Percentiles rank a stretch among this genome's conserved stretches.
These are phyloP conservation scores for Perca flavescens DNA, from an alignment of 2,113 vertebrate genomes.

Conservation along the genomic window DNA sequence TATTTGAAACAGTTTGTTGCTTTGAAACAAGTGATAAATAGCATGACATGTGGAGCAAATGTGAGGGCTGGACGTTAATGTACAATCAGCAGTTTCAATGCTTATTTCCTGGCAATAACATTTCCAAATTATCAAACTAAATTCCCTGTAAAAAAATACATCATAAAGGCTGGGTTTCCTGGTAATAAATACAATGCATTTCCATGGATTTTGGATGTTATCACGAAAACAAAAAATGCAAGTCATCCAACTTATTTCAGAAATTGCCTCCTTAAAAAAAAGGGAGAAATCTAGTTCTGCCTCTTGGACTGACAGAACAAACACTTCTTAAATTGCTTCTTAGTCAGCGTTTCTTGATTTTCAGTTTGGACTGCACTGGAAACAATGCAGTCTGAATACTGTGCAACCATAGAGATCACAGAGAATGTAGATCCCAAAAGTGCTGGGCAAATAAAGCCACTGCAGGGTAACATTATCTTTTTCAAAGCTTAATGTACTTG, in stretches of 20 bases:
- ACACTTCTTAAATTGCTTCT: slow-evolving; percentile 6
- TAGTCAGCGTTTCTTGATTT: slow-evolving; percentile 29
- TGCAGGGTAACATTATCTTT: neutral
- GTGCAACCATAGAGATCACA: slow-evolving; percentile 46
- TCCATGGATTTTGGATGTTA: neutral
- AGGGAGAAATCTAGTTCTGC: neutral
- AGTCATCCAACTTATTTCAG: neutral
- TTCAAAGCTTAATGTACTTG: neutral
- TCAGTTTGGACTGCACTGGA: slow-evolving; percentile 27
- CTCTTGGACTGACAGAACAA: neutral
- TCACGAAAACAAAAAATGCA: neutral
- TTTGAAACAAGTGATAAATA: neutral
- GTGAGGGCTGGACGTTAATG: neutral
- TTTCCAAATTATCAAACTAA: neutral
- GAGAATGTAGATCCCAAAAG: slow-evolving; percentile 40
- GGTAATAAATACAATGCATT: neutral
- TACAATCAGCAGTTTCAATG: slow-evolving; percentile 29
- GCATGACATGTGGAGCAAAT: neutral
- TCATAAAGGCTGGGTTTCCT: neutral
- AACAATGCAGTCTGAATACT: slow-evolving; percentile 34
- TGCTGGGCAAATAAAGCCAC: slow-evolving; percentile 22
- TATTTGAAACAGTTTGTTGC: neutral
- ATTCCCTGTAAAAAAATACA: neutral
- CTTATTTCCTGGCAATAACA: neutral
- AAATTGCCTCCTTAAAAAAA: neutral